phyloP scores from a whole-genome alignment of 2,888 invertebrate species.

The Cyclophora albipunctata region DNA sequence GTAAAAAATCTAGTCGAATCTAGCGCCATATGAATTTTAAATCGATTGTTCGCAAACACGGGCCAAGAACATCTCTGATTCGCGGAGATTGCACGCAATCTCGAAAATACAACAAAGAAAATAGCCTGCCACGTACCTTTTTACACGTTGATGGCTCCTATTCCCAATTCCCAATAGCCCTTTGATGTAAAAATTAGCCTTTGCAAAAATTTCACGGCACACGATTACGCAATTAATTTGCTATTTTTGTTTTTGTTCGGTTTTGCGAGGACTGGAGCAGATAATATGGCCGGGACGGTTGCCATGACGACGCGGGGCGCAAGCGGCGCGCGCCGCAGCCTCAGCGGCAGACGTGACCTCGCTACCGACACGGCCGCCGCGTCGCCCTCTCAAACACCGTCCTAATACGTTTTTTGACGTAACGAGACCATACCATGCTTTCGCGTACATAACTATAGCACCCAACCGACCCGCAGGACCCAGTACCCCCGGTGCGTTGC shows the following conservation, averaged over 20 bases:
- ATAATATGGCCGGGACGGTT: slow-evolving; percentile 61
- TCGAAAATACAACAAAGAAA: slow-evolving; percentile 5
- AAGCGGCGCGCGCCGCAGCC: slow-evolving; percentile 67
- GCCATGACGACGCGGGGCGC: slow-evolving; percentile 62
- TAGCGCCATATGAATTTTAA: neutral
- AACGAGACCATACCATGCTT: slow-evolving; percentile 37
- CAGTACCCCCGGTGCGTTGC: slow-evolving; percentile 8
- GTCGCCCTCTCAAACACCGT: slow-evolving; percentile 37
- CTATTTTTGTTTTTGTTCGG: slow-evolving; percentile 69
- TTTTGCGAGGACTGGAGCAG: slow-evolving; percentile 50
- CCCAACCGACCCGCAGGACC: slow-evolving; percentile 2
- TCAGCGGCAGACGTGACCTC: slow-evolving; percentile 59
- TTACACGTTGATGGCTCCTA: slow-evolving; percentile 26
- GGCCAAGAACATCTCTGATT: slow-evolving; percentile 3
- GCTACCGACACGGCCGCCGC: slow-evolving; percentile 53
- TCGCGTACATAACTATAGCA: slow-evolving; percentile 10
- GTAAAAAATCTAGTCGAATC: too few species aligned
- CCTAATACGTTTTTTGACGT: slow-evolving; percentile 44
- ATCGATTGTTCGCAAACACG: slow-evolving; percentile 14
- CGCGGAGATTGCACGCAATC: slow-evolving; percentile 1
- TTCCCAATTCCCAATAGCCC: slow-evolving; percentile 30
- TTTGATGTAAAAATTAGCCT: slow-evolving; percentile 51
- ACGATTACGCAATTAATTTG: slow-evolving; percentile 70
- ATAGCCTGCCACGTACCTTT: slow-evolving; percentile 27
- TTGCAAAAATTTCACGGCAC: slow-evolving; percentile 51